These are phyloP conservation scores for Metopolophium dirhodum DNA, from an alignment of 1,140 invertebrate genomes.

Conservation along the genomic window DNA sequence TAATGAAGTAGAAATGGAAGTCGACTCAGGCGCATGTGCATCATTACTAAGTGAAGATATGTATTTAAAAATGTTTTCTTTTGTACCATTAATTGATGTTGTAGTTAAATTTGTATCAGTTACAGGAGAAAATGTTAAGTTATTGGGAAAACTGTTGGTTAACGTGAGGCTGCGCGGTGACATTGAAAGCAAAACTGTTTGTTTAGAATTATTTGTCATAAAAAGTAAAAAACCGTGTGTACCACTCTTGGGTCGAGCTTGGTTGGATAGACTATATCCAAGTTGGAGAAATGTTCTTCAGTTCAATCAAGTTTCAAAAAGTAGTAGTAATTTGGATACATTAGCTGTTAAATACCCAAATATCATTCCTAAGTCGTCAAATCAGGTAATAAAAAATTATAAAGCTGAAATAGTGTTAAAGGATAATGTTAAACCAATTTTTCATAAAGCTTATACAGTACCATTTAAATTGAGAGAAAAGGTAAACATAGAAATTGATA, in stretches of 20 bases:
- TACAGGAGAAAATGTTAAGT: background rate
- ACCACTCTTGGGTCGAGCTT: background rate
- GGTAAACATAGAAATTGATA: background rate
- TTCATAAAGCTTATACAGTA: background rate
- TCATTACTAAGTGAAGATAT: background rate
- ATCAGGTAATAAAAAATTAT: conserved; percentile 10
- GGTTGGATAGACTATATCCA: background rate
- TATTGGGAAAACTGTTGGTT: conserved; percentile 1
- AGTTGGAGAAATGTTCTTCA: background rate
- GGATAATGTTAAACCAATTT: background rate
- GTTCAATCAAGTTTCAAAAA: background rate
- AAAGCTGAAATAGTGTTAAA: background rate
- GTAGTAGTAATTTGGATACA: background rate
- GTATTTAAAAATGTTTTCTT: background rate
- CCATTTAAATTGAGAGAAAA: background rate
- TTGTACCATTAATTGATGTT: background rate
- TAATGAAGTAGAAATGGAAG: background rate
- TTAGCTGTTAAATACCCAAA: background rate
- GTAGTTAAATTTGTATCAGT: conserved; percentile 9
- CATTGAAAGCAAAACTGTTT: too few relatives aligned
- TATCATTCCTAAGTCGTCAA: background rate
- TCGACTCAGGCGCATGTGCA: background rate
- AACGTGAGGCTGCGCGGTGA: background rate
- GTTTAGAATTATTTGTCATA: background rate
- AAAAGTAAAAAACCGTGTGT: background rate